Conservation (phyloP, 1,140 invertebrate genomes). For the Reticulitermes speratus region DNA sequence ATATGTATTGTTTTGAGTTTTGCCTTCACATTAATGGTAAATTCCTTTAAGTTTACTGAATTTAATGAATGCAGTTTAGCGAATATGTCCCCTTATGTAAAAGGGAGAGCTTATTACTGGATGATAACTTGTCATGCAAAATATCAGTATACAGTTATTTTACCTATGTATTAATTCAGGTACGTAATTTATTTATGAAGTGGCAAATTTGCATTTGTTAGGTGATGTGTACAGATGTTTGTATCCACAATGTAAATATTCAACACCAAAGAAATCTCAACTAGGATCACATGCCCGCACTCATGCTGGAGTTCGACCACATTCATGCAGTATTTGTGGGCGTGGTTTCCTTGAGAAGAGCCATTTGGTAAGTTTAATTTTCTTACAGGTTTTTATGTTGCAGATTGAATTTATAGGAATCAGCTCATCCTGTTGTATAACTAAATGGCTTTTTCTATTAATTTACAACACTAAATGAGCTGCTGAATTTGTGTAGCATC, state of each 20-base stretch:
- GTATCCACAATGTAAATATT: constrained; percentile 62
- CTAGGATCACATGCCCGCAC: constrained; percentile 63
- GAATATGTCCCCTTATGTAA: too few species aligned
- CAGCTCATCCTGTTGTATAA: background rate
- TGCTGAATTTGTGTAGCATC: too few species aligned
- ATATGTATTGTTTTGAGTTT: too few species aligned
- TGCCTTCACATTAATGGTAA: too few species aligned
- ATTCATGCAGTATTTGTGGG: constrained; percentile 61
- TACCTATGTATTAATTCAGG: too few species aligned
- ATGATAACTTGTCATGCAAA: too few species aligned
- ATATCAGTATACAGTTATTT: too few species aligned
- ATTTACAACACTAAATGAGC: too few species aligned
- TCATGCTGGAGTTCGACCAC: constrained; percentile 62
- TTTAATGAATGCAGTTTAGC: too few species aligned
- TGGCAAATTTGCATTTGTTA: constrained; percentile 38
- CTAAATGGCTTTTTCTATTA: too few species aligned
- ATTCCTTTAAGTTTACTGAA: too few species aligned
- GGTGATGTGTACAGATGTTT: constrained; percentile 61
- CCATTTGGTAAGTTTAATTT: constrained; percentile 53
- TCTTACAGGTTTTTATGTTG: background rate
- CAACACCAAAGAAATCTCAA: constrained; percentile 65
- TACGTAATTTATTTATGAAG: background rate
- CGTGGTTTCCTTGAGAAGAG: constrained; percentile 67
- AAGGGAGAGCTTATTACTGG: too few species aligned
- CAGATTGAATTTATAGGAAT: background rate